Conservation (phyloP, 2,113 vertebrate genomes). For the Benitochromis conjunctus region DNA sequence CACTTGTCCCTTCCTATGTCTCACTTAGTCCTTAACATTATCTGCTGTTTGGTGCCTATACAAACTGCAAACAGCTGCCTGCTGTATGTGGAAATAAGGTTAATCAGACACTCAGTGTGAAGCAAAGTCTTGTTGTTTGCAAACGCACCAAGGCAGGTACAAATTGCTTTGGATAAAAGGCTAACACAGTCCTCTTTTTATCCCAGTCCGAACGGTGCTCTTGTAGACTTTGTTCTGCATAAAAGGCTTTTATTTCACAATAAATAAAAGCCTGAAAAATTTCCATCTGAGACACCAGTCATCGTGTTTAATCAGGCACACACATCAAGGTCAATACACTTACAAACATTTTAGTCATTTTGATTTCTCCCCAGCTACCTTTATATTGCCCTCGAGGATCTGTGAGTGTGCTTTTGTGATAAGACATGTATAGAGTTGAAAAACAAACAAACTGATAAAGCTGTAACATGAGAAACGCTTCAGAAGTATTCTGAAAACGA, state of each 20-base stretch:
- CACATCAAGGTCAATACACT: constrained; percentile 18
- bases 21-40: neutral
- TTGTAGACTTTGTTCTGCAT: neutral
- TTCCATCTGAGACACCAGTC: neutral
- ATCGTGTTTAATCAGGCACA: constrained; percentile 9
- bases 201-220: neutral
- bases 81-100: neutral
- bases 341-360: constrained; percentile 20
- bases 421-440: neutral
- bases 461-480: neutral
- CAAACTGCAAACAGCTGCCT: neutral
- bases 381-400: constrained; percentile 20
- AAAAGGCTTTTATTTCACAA: neutral
- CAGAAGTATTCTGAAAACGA: neutral
- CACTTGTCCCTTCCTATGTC: neutral
- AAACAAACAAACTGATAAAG: neutral
- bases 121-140: neutral
- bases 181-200: neutral
- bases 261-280: constrained; percentile 11
- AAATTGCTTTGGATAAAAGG: neutral
- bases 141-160: neutral
- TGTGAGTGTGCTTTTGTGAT: constrained; percentile 11
- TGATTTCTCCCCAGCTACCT: constrained; percentile 1
- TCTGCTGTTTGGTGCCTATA: neutral
- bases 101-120: neutral